Evolutionary conservation across 2,113 vertebrate species (phyloP).

Genomic region (Parotia lawesii): DNA sequence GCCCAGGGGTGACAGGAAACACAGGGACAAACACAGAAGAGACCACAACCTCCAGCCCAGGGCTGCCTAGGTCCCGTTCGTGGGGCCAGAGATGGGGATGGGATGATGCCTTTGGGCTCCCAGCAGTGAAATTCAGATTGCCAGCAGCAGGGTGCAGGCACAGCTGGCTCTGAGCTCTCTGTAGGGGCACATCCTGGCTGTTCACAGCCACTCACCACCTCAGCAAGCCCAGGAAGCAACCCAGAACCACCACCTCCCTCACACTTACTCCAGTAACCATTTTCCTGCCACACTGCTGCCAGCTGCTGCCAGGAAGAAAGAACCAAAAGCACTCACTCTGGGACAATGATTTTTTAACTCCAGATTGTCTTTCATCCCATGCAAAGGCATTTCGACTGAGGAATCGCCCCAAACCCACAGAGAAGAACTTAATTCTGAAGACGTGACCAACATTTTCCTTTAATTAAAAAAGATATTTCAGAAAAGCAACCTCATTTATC

Average conservation of each 20-base stretch:
- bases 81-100: neutral
- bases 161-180: neutral
- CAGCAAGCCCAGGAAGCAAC: neutral
- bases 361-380: neutral
- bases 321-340: neutral
- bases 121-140: neutral
- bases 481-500: neutral
- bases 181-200: neutral
- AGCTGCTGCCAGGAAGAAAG: neutral
- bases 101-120: neutral
- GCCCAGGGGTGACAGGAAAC: neutral
- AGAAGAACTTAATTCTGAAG: neutral
- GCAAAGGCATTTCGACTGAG: neutral
- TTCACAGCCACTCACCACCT: neutral
- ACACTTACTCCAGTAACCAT: neutral
- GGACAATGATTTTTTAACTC: neutral
- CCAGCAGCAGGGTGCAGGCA: neutral
- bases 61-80: accelerated
- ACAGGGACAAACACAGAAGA: neutral
- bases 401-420: neutral
- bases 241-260: neutral
- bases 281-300: neutral
- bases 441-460: neutral
- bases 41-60: neutral
- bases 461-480: neutral